Evolutionary conservation across 2,888 invertebrate species (phyloP).

Genomic region (Ecdyonurus torrentis): DNA sequence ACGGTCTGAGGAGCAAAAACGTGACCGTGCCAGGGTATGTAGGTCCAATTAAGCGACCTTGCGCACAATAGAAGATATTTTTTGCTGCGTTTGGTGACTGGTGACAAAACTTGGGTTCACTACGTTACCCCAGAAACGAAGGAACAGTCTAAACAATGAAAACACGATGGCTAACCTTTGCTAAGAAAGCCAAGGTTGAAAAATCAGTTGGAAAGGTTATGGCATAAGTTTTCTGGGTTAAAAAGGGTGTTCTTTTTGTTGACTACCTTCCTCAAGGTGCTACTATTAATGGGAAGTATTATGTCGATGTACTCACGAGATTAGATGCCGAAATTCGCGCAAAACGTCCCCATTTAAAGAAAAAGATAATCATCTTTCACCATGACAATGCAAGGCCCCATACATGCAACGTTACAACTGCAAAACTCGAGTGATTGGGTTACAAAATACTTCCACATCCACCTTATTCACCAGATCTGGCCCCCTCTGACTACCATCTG

Average conservation of each 20-base stretch:
- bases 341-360: conserved; percentile 17
- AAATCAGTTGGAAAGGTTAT: conserved; percentile 18
- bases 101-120: not conserved
- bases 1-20: conserved; percentile 18
- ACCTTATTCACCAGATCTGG: not conserved
- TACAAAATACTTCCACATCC: conserved; percentile 11
- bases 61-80: not conserved
- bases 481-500: too few species aligned
- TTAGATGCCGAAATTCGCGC: conserved; percentile 16
- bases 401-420: not conserved
- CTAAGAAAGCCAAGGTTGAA: conserved; percentile 14
- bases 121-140: conserved; percentile 11
- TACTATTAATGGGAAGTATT: conserved; percentile 17
- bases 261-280: conserved; percentile 20
- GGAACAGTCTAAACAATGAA: conserved; percentile 18
- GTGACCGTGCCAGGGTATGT: conserved; percentile 14
- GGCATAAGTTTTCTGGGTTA: conserved; percentile 20
- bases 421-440: conserved; percentile 10
- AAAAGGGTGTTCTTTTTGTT: conserved; percentile 17
- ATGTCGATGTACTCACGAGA: conserved; percentile 9
- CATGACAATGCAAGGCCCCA: conserved; percentile 14
- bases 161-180: not conserved
- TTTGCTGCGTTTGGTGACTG: not conserved
- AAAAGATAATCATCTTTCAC: conserved; percentile 16
- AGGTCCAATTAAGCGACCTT: not conserved